Conservation (phyloP, 2,113 vertebrate genomes). For the Aspiorhynchus laticeps region DNA sequence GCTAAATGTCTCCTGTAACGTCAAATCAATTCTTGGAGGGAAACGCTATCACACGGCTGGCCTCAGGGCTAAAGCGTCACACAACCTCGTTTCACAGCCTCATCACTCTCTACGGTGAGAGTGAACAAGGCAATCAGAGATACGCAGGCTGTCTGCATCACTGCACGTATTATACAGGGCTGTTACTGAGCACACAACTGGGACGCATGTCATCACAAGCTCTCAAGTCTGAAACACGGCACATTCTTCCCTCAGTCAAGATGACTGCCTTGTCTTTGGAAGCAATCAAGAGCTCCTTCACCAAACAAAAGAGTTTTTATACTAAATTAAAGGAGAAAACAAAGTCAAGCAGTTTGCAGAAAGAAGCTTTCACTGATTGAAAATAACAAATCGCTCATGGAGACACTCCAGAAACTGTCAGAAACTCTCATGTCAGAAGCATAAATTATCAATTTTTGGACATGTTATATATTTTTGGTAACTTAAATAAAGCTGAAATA, state of each 20-base stretch:
- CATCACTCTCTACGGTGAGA: neutral
- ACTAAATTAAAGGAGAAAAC: slow-evolving; percentile 9
- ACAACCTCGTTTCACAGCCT: slow-evolving; percentile 30
- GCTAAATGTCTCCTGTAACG: neutral
- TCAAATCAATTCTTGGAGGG: slow-evolving; percentile 17
- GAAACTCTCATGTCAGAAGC: neutral
- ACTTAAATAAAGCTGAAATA: too few species aligned
- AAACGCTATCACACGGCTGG: neutral
- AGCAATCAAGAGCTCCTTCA: slow-evolving; percentile 23
- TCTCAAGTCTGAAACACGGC: neutral
- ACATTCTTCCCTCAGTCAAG: slow-evolving; percentile 9
- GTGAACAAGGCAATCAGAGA: slow-evolving; percentile 28
- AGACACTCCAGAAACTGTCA: neutral
- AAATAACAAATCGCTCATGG: neutral
- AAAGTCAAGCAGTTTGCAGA: slow-evolving; percentile 25
- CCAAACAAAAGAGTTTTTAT: neutral
- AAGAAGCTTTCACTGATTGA: slow-evolving; percentile 19
- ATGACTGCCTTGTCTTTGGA: neutral
- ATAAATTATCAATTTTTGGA: neutral
- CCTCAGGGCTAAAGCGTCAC: slow-evolving; percentile 10
- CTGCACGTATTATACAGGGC: neutral
- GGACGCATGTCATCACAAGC: slow-evolving; percentile 1
- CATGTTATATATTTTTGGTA: neutral
- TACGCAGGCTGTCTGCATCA: slow-evolving; percentile 14
- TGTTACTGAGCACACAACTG: slow-evolving; percentile 1